A percentile compares a stretch with the other conserved stretches of the same genome.
These are phyloP conservation scores for Acanthaster planci DNA, from an alignment of 35 echinoderm and acorn worm species.

Conservation along the genomic window DNA sequence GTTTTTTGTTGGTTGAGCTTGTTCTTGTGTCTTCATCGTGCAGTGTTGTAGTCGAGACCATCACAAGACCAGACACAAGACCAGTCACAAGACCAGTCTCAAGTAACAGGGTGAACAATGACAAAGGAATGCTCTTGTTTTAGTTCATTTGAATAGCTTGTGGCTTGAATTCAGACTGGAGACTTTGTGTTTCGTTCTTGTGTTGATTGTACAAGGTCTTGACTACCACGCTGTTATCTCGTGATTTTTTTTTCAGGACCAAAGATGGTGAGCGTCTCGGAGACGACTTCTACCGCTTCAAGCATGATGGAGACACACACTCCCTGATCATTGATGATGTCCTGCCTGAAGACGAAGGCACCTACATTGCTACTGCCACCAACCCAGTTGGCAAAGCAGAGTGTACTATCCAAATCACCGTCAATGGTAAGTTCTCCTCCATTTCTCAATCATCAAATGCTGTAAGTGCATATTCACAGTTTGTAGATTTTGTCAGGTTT, in stretches of 20 bases:
- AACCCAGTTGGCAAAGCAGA: slow-evolving; percentile 80
- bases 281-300: slow-evolving; percentile 60
- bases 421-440: slow-evolving; percentile 58
- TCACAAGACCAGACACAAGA: too few relatives aligned
- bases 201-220: background rate
- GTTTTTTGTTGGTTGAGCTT: too few relatives aligned
- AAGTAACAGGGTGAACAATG: too few relatives aligned
- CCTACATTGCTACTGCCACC: slow-evolving; percentile 75
- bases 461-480: background rate
- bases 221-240: background rate
- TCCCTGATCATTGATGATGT: slow-evolving; percentile 72
- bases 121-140: too few relatives aligned
- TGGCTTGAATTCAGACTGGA: too few relatives aligned
- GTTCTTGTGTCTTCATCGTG: too few relatives aligned
- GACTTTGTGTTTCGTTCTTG: too few relatives aligned
- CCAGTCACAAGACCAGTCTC: too few relatives aligned
- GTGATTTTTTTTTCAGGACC: slow-evolving; percentile 52
- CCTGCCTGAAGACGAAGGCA: slow-evolving; percentile 75
- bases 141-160: too few relatives aligned
- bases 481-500: too few relatives aligned
- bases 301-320: slow-evolving; percentile 64
- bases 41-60: too few relatives aligned
- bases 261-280: slow-evolving; percentile 75
- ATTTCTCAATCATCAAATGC: background rate
- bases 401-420: slow-evolving; percentile 72